Evolutionary conservation across 2,797 vertebrate species (phyloP), one percentile per base, ranked within the genome.

Genomic region (Phaenicophaeus curvirostris): DNA sequence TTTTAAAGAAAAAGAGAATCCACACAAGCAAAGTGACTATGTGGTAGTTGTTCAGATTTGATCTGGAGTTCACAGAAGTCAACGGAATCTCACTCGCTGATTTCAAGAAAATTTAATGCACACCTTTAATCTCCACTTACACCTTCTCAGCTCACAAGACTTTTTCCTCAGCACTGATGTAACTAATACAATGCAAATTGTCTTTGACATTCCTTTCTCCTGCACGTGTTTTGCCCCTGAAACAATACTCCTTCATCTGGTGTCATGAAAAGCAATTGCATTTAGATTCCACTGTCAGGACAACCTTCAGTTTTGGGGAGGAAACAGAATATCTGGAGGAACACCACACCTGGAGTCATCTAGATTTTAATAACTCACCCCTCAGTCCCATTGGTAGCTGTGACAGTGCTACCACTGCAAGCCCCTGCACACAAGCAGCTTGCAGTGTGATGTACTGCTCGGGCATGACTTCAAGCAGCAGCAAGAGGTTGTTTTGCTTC

Each of bases 111-210:
- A 28, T 79, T 91, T 85, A 90, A 81, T 66, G 53, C 44, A 79
- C 42, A 84, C 23, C 81, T 94, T 91, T 97, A 39, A 90, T 96
- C 92, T 96, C 58, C 77, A 89, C 72, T 93, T 57, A 58, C 75
- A 50, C 57, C 33, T 74, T 81, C 30, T 24, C 33, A 89, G 58
- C 83, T 78, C 27, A 2, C 7, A 1, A 79, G 62, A 74, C 80
- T 83, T 79, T 83, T 88, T 96, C 65, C 89, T 79, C 90, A 92
- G 58, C 55, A 73, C 16, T 88, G 55, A 93, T 91, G 90, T 90
- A 96, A 97, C 96, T 95, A 95, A 96, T 80, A 85, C 54, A 58
- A 42, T 85, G 48, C 75, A 89, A 92, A 96, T 65, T 15, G n/a
- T 91, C n/a, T 91, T 75, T 91, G 76, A 93, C 94, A 78, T 96